These are phyloP conservation scores for Notospermus geniculatus DNA, from an alignment of 1,140 invertebrate species.

Conservation along the genomic window DNA sequence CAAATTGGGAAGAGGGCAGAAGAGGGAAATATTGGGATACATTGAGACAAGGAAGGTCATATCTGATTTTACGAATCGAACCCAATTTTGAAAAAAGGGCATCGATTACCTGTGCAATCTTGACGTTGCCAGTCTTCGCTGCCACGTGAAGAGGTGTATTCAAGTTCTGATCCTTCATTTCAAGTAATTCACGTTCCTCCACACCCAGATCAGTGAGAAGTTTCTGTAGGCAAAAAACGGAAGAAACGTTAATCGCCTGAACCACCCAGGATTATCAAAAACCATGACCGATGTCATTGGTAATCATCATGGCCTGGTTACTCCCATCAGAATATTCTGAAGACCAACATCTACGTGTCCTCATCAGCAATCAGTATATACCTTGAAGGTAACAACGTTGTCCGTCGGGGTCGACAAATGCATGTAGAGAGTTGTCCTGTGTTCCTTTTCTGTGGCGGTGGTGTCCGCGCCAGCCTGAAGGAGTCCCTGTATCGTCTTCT, in stretches of 20 bases:
- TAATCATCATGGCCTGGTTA: no score
- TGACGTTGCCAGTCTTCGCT: conserved; percentile 67
- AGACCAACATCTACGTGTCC: no score
- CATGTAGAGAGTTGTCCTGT: conserved; percentile 52
- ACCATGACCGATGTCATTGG: no score
- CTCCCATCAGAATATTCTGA: no score
- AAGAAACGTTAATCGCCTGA: no score
- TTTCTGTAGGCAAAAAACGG: conserved; percentile 30
- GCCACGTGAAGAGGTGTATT: conserved; percentile 69
- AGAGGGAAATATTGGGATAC: no score
- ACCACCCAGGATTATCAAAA: no score
- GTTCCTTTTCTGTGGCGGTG: conserved; percentile 51
- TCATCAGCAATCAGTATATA: no score
- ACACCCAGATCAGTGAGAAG: conserved; percentile 39
- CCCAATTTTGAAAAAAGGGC: not conserved
- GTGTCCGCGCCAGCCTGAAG: conserved; percentile 46
- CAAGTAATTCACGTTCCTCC: conserved; percentile 40
- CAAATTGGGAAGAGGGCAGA: no score
- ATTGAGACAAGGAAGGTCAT: no score
- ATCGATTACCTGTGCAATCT: conserved; percentile 55
- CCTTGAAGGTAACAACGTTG: conserved; percentile 42
- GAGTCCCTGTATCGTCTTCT: conserved; percentile 43
- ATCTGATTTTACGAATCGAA: no score
- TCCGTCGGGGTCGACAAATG: conserved; percentile 51
- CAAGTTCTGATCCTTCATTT: conserved; percentile 53